Conservation (phyloP, 2,113 vertebrate genomes). For the Peromyscus leucopus region DNA sequence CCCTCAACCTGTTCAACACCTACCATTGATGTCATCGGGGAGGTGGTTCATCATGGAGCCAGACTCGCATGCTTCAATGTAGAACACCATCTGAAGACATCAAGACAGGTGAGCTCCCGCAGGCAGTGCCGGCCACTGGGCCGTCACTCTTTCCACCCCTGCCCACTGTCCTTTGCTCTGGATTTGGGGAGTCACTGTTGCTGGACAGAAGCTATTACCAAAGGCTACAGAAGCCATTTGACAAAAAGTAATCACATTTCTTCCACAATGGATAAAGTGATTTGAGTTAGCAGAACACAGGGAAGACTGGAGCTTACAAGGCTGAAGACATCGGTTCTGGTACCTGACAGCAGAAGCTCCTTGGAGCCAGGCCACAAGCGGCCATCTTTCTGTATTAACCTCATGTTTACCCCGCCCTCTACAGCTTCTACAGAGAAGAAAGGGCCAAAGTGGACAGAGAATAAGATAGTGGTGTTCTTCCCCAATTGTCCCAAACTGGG, state of each 20-base stretch:
- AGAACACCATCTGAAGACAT: slow-evolving; percentile 95
- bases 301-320: rapidly evolving
- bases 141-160: neutral
- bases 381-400: rapidly evolving
- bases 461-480: neutral
- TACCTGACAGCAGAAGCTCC: neutral
- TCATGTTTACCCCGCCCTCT: rapidly evolving
- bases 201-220: neutral
- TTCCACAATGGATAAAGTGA: neutral
- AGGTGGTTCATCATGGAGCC: slow-evolving; percentile 98
- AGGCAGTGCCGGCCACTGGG: rapidly evolving
- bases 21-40: slow-evolving; percentile 93
- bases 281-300: neutral
- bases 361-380: rapidly evolving
- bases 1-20: slow-evolving; percentile 70
- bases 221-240: neutral
- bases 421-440: rapidly evolving
- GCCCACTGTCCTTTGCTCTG: neutral
- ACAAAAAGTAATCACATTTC: neutral
- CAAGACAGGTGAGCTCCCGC: neutral
- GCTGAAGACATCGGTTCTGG: neutral
- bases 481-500: neutral
- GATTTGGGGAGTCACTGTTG: neutral
- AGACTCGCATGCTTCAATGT: slow-evolving; percentile 98
- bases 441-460: neutral